phyloP scores from a whole-genome alignment of 2,888 invertebrate genomes.

The Hypena proboscidalis region DNA sequence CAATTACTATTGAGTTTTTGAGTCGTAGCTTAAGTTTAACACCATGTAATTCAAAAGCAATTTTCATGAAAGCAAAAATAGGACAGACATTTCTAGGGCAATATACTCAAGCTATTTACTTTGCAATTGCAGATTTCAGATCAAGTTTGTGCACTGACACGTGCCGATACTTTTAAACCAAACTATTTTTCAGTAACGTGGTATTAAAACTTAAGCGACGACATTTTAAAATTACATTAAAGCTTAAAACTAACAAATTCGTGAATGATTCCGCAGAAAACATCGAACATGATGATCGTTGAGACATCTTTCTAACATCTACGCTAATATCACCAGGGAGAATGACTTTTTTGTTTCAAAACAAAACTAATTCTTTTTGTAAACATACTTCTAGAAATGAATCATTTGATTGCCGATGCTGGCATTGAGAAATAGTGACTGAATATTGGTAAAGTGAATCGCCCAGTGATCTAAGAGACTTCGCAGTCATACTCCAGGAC shows the following conservation, averaged over 20 bases:
- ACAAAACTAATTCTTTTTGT: conserved; percentile 36
- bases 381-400: conserved; percentile 28
- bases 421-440: conserved; percentile 34
- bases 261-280: conserved; percentile 65
- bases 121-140: no score
- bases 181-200: no score
- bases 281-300: conserved; percentile 54
- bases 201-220: no score
- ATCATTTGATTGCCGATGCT: conserved; percentile 26
- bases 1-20: conserved; percentile 28
- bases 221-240: conserved; percentile 58
- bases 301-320: conserved; percentile 59
- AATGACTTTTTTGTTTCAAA: conserved; percentile 59
- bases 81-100: no score
- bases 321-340: conserved; percentile 78
- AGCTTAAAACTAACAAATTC: conserved; percentile 77
- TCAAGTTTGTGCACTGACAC: no score
- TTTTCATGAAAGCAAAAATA: no score
- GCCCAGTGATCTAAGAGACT: conserved; percentile 40
- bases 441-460: conserved; percentile 17
- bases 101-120: no score
- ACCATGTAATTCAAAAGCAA: no score
- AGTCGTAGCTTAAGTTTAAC: no score
- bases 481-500: conserved; percentile 92
- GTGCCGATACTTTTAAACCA: no score